Percentiles rank a stretch among this genome's conserved stretches.
Conservation (phyloP, 2,113 vertebrate genomes). For the Coryphaenoides rupestris region DNA sequence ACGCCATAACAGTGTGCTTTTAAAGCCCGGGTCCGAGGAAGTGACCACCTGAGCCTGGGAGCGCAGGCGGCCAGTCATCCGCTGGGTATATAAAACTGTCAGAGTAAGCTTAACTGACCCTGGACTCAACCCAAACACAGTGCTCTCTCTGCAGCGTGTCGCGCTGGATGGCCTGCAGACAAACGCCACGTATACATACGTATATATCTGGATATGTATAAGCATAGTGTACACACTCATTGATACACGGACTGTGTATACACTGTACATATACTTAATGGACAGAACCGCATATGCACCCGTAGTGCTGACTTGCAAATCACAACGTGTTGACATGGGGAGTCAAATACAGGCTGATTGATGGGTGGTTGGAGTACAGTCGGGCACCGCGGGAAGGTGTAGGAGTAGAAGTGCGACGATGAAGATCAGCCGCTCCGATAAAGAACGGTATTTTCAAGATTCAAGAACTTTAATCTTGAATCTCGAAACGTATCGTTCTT, state of each 20-base stretch:
- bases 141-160: slow-evolving; percentile 14
- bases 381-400: no score
- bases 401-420: no score
- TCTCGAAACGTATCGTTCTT: no score
- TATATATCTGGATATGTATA: no score
- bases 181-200: neutral
- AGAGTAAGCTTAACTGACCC: slow-evolving; percentile 66
- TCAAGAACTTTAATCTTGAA: no score
- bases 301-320: neutral
- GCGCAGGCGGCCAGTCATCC: slow-evolving; percentile 47
- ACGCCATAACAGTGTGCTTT: slow-evolving; percentile 48
- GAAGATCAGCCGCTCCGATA: no score
- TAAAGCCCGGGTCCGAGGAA: slow-evolving; percentile 52
- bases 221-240: no score
- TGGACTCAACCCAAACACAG: slow-evolving; percentile 71
- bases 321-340: neutral
- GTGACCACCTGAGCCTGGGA: slow-evolving; percentile 42
- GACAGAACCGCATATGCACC: slow-evolving; percentile 6
- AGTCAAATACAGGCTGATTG: neutral
- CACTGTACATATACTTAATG: neutral
- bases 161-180: slow-evolving; percentile 5
- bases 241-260: no score
- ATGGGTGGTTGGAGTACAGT: neutral
- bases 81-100: slow-evolving; percentile 71
- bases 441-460: no score